Conservation (phyloP, 64 coral and sea anemone species). For the Catalaphyllia jardinei region DNA sequence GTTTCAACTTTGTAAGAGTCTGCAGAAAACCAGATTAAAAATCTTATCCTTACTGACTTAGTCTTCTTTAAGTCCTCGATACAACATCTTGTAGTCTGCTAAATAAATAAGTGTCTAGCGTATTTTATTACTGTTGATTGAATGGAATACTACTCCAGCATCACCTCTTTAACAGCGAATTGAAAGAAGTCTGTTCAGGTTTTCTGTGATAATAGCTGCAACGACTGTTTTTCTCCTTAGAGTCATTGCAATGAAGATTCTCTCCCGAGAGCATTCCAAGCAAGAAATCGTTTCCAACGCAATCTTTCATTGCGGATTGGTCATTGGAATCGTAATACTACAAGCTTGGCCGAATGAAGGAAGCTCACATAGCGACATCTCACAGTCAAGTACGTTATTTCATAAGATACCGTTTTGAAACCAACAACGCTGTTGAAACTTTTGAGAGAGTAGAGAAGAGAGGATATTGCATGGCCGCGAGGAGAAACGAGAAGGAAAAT, state of each 20-base stretch:
- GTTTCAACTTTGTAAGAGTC: too few species aligned
- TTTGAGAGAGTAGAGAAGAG: too few species aligned
- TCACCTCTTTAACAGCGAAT: neutral
- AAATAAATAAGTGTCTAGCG: neutral
- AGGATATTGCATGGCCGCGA: too few species aligned
- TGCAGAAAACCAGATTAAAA: too few species aligned
- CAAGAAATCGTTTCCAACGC: neutral
- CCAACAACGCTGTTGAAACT: neutral
- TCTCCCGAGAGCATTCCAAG: neutral
- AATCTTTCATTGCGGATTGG: neutral
- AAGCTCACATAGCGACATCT: neutral
- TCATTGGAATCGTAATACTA: neutral
- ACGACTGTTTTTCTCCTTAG: too few species aligned
- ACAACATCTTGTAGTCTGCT: neutral
- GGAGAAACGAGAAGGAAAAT: too few species aligned
- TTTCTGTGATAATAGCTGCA: too few species aligned
- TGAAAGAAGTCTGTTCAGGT: too few species aligned
- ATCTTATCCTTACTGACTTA: too few species aligned
- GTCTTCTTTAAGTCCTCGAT: neutral
- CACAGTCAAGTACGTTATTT: neutral
- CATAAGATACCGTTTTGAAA: neutral
- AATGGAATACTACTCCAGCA: neutral
- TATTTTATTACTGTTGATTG: neutral
- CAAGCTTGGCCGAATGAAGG: neutral
- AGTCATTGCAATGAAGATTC: neutral